Evolutionary conservation across 2,888 invertebrate genomes (phyloP).

Genomic region (Tipula vernalis): DNA sequence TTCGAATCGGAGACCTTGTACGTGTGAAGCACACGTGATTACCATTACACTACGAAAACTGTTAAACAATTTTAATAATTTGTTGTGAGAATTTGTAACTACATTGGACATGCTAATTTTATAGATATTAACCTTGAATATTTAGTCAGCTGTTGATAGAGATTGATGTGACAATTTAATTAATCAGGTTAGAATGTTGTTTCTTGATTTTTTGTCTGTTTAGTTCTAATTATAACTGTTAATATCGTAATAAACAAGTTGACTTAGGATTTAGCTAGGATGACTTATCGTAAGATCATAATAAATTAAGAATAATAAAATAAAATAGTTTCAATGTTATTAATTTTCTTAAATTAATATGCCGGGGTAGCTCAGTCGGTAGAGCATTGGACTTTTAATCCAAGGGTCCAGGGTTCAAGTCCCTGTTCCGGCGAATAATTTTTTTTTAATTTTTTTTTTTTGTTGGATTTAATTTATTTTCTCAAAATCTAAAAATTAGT

Average conservation of each 20-base stretch:
- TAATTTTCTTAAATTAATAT: background rate
- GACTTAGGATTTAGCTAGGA: no score
- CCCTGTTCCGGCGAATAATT: background rate
- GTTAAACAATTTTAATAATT: no score
- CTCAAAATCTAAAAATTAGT: no score
- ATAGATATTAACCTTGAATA: background rate
- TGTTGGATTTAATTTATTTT: no score
- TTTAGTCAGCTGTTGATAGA: background rate
- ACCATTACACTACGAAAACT: slow-evolving; percentile 37
- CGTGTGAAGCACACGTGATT: slow-evolving; percentile 40
- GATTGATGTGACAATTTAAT: background rate
- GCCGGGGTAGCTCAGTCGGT: background rate
- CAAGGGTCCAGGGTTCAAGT: background rate
- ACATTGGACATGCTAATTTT: background rate
- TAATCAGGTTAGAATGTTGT: no score
- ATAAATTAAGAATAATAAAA: no score
- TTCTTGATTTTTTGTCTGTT: no score
- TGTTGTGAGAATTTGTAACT: no score
- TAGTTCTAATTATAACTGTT: background rate
- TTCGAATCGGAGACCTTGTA: slow-evolving; percentile 40
- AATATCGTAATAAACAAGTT: no score
- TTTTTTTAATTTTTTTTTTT: no score
- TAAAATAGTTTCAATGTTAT: no score
- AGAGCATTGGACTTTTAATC: background rate
- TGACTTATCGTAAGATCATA: no score